Evolutionary conservation across 1,140 invertebrate species (phyloP), one percentile per base, ranked within the genome.

Genomic region (Hestina assimilis): DNA sequence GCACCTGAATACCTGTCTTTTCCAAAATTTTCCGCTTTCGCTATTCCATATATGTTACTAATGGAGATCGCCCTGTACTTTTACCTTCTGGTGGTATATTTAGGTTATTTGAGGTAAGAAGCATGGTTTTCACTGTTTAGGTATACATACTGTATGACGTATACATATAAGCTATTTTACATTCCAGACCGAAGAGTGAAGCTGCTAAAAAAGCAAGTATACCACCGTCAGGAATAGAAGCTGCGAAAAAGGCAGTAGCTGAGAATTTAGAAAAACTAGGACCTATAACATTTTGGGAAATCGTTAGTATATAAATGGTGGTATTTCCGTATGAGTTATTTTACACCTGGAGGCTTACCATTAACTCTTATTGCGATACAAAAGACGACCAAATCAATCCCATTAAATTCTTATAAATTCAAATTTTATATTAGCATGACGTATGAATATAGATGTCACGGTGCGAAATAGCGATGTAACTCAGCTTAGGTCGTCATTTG

Each of bases 221-320:
- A 6, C 86, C 90, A 9, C 45, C 79, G 26, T 87, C 91, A 20
- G 91, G 92, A 2, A 92, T 93, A 35, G 78, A 89, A 35, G 88
- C 93, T 7, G 92, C 92, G 1, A 89, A 89, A 60, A 89, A 90
- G 59, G 89, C 92, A 20, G 92, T 97, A 11, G 75, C 84, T 42
- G 81, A 91, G 26, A 92, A 95, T 75, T 95, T 95, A 72, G 83
- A 90, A 43, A 91, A 92, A 63, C 89, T 97, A 48, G 95, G 96
- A 4, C 91, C 91, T 7, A 92, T 97, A 68, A 92, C 90, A 17
- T 95, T 93, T 88, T 94, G 96, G 65, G 96, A 98, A 89, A 82
- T 72, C 0, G 86, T 89, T 63, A 69, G 69, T 64, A 26, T n/a
- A n/a, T n/a, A n/a, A n/a, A n/a, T n/a, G n/a, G n/a, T n/a, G n/a